Evolutionary conservation across 2,888 invertebrate species (phyloP).

Genomic region (Zhuqinia jingwanae): DNA sequence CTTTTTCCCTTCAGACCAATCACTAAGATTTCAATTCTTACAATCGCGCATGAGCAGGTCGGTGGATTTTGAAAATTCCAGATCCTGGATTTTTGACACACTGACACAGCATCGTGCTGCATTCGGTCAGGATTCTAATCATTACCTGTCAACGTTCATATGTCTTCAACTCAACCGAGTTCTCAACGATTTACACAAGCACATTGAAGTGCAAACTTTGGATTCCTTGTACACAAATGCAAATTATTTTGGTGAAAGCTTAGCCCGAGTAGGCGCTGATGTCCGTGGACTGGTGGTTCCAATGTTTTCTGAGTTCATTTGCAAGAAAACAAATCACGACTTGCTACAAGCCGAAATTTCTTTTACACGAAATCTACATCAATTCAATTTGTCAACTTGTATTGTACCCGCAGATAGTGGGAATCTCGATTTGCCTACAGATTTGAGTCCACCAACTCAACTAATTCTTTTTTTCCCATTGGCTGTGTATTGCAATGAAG

Average conservation of each 20-base stretch:
- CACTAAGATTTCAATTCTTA: constrained; percentile 76
- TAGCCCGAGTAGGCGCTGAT: constrained; percentile 78
- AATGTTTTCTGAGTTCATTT: constrained; percentile 75
- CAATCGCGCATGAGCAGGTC: constrained; percentile 77
- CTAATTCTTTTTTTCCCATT: constrained; percentile 75
- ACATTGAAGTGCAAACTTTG: constrained; percentile 76
- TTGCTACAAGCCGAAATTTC: constrained; percentile 76
- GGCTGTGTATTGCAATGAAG: constrained; percentile 77
- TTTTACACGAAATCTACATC: constrained; percentile 75
- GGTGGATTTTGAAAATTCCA: constrained; percentile 76
- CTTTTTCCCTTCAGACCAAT: constrained; percentile 78
- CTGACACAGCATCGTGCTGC: constrained; percentile 78
- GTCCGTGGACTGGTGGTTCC: constrained; percentile 75
- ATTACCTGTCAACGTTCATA: constrained; percentile 78
- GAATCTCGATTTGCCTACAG: constrained; percentile 74
- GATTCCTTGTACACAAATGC: constrained; percentile 77
- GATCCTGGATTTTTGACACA: constrained; percentile 78
- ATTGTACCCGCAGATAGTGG: constrained; percentile 67
- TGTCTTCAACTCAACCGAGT: constrained; percentile 75
- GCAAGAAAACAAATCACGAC: constrained; percentile 74
- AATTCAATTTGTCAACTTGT: constrained; percentile 76
- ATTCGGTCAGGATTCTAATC: constrained; percentile 78
- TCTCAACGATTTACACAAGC: constrained; percentile 75
- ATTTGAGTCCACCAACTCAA: constrained; percentile 75
- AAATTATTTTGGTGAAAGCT: constrained; percentile 78